Conservation (phyloP, 2,888 invertebrate genomes). For the Platypus cylindrus region DNA sequence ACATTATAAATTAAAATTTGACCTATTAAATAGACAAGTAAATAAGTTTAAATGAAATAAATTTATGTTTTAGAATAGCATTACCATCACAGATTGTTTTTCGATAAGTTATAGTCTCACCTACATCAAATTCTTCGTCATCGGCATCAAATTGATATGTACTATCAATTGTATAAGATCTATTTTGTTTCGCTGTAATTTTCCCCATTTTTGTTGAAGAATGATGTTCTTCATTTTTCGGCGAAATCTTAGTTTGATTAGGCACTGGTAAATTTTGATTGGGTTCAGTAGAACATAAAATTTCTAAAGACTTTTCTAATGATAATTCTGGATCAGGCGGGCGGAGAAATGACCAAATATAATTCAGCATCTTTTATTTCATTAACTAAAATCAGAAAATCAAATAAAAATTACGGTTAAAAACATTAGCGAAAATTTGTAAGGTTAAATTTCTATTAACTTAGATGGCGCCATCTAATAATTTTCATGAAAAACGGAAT, state of each 20-base stretch:
- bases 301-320: constrained; percentile 21
- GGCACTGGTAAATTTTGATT: not conserved
- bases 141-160: constrained; percentile 40
- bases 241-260: not conserved
- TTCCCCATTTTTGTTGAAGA: constrained; percentile 36
- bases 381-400: too few species aligned
- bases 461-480: too few species aligned
- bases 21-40: constrained; percentile 12
- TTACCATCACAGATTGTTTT: constrained; percentile 10
- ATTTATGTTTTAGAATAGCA: not conserved
- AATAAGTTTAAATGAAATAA: not conserved
- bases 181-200: constrained; percentile 38
- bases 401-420: too few species aligned
- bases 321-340: constrained; percentile 18
- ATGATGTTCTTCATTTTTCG: constrained; percentile 8
- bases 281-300: constrained; percentile 13
- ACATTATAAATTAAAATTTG: constrained; percentile 36
- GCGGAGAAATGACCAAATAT: constrained; percentile 19
- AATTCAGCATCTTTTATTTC: constrained; percentile 19
- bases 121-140: constrained; percentile 35
- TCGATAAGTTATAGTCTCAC: constrained; percentile 41
- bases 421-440: too few species aligned
- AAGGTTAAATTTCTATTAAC: too few species aligned
- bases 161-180: constrained; percentile 47
- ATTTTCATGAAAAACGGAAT: too few species aligned